phyloP scores from a whole-genome alignment of 2,888 invertebrate genomes.

The Nemotelus nigrinus region DNA sequence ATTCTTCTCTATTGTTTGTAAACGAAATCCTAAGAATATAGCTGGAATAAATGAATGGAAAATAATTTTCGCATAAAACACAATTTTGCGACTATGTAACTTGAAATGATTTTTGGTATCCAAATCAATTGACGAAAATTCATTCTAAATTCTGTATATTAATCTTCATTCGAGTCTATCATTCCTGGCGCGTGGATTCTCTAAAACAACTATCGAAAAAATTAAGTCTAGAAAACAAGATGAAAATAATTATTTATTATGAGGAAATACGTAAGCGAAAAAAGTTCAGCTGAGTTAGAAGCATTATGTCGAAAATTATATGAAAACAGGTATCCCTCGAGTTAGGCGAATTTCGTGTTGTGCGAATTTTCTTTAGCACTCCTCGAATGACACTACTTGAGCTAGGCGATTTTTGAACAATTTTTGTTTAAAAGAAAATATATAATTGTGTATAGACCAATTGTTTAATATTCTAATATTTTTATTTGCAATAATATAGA shows the following conservation, averaged over 20 bases:
- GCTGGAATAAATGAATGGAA: background rate
- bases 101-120: background rate
- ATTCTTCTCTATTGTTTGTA: too few species aligned
- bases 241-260: constrained; percentile 26
- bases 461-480: too few species aligned
- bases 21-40: constrained; percentile 20
- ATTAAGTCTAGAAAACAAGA: background rate
- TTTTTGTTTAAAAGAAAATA: too few species aligned
- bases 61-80: constrained; percentile 19
- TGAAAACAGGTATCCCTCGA: too few species aligned
- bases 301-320: too few species aligned
- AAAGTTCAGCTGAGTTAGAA: background rate
- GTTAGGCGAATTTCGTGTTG: background rate
- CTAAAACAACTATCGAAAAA: background rate
- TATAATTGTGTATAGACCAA: too few species aligned
- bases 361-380: too few species aligned
- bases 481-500: too few species aligned
- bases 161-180: constrained; percentile 1
- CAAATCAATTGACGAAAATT: background rate
- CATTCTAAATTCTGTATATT: constrained; percentile 22
- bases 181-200: constrained; percentile 25
- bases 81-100: constrained; percentile 6
- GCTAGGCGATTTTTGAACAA: too few species aligned
- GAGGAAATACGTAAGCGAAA: background rate
- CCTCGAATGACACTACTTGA: too few species aligned